phyloP scores from a whole-genome alignment of 2,888 invertebrate genomes.

The Nipponacmea schrenckii region DNA sequence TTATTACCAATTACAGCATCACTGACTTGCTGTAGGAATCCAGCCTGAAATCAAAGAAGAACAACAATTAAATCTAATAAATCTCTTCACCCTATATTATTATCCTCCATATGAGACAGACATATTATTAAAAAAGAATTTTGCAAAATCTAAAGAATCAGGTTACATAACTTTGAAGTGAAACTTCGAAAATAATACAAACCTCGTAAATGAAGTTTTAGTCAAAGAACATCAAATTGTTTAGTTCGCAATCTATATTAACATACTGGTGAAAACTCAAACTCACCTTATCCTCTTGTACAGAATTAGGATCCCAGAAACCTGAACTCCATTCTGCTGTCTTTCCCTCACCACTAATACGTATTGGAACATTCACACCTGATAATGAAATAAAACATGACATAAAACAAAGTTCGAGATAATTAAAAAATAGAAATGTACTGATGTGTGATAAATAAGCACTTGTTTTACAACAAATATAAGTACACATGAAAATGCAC shows the following conservation, averaged over 20 bases:
- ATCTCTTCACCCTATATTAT: too few species aligned
- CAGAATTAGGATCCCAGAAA: slow-evolving; percentile 50
- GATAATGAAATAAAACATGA: neutral
- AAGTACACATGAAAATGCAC: too few species aligned
- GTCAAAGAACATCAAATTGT: neutral
- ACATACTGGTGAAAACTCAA: too few species aligned
- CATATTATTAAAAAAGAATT: too few species aligned
- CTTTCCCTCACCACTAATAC: slow-evolving; percentile 34
- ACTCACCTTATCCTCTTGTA: slow-evolving; percentile 49
- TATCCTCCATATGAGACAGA: too few species aligned
- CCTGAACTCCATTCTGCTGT: slow-evolving; percentile 43
- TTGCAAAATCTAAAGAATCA: neutral
- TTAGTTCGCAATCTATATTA: too few species aligned
- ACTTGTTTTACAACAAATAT: too few species aligned
- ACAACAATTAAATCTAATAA: neutral
- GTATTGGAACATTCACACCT: slow-evolving; percentile 54
- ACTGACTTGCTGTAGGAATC: slow-evolving; percentile 51
- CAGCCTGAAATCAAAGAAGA: slow-evolving; percentile 37
- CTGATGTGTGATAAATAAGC: neutral
- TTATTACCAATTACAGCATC: slow-evolving; percentile 54
- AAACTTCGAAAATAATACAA: neutral
- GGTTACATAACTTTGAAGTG: neutral
- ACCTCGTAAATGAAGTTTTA: neutral
- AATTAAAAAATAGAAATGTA: neutral
- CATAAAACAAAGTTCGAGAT: neutral